These are phyloP conservation scores for Acromyrmex heyeri DNA, from an alignment of 1,140 invertebrate genomes.

Conservation along the genomic window DNA sequence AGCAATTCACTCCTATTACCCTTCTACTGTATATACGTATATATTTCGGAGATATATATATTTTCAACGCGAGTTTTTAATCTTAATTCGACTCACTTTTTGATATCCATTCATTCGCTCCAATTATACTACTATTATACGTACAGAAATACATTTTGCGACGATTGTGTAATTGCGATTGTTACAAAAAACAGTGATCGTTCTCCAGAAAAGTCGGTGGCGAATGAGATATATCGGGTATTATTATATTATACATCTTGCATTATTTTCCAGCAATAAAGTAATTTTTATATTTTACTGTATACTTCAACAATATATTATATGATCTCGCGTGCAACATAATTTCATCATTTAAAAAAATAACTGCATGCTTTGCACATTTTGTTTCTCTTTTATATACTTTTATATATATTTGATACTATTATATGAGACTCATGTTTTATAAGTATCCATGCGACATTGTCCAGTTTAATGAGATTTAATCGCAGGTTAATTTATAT, in stretches of 20 bases:
- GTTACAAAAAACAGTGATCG: not conserved
- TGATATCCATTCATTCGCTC: not conserved
- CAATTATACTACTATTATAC: constrained; percentile 48
- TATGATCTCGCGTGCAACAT: not conserved
- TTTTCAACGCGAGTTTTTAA: not conserved
- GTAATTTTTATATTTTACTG: not conserved
- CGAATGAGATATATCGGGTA: not conserved
- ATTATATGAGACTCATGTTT: not conserved
- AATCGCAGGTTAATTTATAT: not conserved
- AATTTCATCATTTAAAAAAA: not conserved
- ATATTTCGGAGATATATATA: not conserved
- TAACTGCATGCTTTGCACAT: not conserved
- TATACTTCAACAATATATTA: not conserved
- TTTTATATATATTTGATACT: not conserved
- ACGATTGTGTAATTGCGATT: not conserved
- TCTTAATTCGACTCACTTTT: constrained; percentile 15
- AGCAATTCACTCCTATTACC: not conserved
- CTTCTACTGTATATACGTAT: not conserved
- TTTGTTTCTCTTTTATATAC: not conserved
- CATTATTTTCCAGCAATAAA: constrained; percentile 2
- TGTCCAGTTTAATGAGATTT: constrained; percentile 2
- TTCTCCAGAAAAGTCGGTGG: not conserved
- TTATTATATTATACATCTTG: constrained; percentile 19
- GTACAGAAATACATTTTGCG: constrained; percentile 62
- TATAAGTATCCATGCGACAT: no score